Evolutionary conservation across 2,888 invertebrate species (phyloP).

Genomic region (Nomada ruficornis): DNA sequence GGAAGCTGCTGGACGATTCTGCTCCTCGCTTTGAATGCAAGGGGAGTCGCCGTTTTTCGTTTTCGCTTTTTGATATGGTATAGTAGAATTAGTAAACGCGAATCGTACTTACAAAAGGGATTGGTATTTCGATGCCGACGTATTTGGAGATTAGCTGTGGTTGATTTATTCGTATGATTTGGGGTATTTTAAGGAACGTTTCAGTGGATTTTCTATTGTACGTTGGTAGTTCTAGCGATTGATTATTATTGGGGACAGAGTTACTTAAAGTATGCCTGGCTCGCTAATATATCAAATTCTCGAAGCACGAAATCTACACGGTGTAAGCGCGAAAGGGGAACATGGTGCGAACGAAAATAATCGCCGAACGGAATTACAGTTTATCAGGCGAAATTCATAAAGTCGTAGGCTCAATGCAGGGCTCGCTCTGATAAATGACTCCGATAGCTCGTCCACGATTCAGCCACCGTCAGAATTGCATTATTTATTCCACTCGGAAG

Average conservation of each 20-base stretch:
- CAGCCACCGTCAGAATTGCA: slow-evolving; percentile 42
- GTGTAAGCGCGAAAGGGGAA: neutral
- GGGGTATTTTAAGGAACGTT: neutral
- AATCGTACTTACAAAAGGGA: slow-evolving; percentile 3
- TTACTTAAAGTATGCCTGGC: neutral
- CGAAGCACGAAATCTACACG: neutral
- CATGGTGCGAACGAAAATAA: neutral
- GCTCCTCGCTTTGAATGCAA: neutral
- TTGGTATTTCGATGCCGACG: neutral
- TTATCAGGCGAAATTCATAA: slow-evolving; percentile 27
- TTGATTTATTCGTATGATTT: slow-evolving; percentile 9
- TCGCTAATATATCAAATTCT: neutral
- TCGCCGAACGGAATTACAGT: neutral
- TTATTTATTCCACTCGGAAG: slow-evolving; percentile 56
- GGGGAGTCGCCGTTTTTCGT: neutral
- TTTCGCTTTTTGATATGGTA: neutral
- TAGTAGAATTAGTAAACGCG: neutral
- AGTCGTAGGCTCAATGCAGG: slow-evolving; percentile 4
- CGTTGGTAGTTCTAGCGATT: neutral
- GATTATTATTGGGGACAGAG: neutral
- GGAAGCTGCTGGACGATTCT: neutral
- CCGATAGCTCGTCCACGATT: slow-evolving; percentile 35
- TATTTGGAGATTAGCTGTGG: neutral
- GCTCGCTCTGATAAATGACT: slow-evolving; percentile 41
- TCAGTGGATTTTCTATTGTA: neutral